Evolutionary conservation across 2,888 invertebrate species (phyloP).

Genomic region (Schizotus pectinicornis): DNA sequence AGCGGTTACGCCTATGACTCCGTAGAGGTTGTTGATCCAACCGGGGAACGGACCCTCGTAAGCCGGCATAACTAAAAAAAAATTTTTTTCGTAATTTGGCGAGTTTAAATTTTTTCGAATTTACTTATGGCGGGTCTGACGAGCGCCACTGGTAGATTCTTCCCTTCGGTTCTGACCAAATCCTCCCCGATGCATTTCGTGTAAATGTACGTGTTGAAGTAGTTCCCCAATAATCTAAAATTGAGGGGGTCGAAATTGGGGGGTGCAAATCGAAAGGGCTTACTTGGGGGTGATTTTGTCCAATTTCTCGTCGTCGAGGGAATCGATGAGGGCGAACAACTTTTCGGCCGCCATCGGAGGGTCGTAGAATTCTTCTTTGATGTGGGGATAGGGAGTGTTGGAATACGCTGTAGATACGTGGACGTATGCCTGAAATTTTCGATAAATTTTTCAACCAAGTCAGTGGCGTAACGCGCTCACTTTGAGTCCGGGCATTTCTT

Average conservation of each 20-base stretch:
- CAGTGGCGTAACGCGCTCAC: no score
- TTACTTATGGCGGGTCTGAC: conserved; percentile 81
- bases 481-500: conserved; percentile 19
- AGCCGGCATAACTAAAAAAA: background rate
- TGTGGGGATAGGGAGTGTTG: conserved; percentile 76
- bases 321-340: conserved; percentile 37
- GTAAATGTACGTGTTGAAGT: conserved; percentile 90
- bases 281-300: background rate
- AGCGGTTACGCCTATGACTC: background rate
- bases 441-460: no score
- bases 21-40: background rate
- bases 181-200: conserved; percentile 89
- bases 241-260: background rate
- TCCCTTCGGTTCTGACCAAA: conserved; percentile 76
- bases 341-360: conserved; percentile 55
- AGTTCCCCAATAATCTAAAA: conserved; percentile 67
- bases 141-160: conserved; percentile 76
- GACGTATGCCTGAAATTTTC: conserved; percentile 61
- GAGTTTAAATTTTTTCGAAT: background rate
- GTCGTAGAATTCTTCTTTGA: conserved; percentile 83
- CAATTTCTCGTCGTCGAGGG: conserved; percentile 35
- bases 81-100: background rate
- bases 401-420: conserved; percentile 94
- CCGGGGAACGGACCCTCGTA: background rate
- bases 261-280: background rate